These are phyloP conservation scores for Zelostemma sp. DNA, from an alignment of 1,140 invertebrate species.

Conservation along the genomic window DNA sequence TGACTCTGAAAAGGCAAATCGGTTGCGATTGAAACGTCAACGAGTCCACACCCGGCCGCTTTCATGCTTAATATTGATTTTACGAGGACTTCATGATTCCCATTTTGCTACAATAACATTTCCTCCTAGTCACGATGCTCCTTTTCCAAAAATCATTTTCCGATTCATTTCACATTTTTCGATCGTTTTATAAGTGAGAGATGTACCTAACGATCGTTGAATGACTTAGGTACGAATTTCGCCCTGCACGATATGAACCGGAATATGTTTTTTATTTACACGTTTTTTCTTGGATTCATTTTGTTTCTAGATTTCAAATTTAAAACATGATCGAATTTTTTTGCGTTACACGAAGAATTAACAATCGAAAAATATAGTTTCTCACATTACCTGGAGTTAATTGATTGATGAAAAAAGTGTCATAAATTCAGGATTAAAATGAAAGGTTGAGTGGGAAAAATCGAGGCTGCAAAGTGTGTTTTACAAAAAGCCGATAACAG, in stretches of 20 bases:
- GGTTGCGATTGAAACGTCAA: constrained; percentile 45
- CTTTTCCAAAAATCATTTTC: constrained; percentile 7
- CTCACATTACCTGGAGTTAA: too few relatives aligned
- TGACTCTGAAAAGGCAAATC: constrained; percentile 41
- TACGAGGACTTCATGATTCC: constrained; percentile 39
- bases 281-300: too few relatives aligned
- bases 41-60: constrained; percentile 28
- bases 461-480: constrained; percentile 23
- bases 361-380: too few relatives aligned
- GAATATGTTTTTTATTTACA: constrained; percentile 33
- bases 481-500: constrained; percentile 51
- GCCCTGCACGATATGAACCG: too few relatives aligned
- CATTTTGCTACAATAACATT: constrained; percentile 25
- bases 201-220: too few relatives aligned
- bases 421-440: too few relatives aligned
- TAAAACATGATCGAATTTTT: too few relatives aligned
- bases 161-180: constrained; percentile 37
- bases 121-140: neutral
- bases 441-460: constrained; percentile 5
- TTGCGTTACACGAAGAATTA: too few relatives aligned
- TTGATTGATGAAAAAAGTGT: too few relatives aligned
- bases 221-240: too few relatives aligned
- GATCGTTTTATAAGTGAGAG: too few relatives aligned
- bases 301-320: too few relatives aligned
- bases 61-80: constrained; percentile 39